Conservation (phyloP, 2,113 vertebrate species). For the Actenoides hombroni region DNA sequence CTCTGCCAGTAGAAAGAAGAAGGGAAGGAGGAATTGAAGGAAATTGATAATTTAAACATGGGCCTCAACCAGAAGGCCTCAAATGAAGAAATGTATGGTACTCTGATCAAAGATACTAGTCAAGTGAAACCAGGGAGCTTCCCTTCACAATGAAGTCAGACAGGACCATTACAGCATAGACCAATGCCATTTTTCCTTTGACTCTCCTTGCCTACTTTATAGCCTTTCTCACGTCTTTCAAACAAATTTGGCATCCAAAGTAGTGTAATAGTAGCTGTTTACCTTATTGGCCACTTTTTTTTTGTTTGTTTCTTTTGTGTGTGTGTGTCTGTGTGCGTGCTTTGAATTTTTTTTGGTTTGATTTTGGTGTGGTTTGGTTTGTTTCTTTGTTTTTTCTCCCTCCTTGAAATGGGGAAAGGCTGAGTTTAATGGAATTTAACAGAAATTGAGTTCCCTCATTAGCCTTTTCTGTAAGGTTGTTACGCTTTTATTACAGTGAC, state of each 20-base stretch:
- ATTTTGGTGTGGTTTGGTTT: no score
- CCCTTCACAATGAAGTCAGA: neutral
- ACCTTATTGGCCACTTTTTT: neutral
- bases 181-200: neutral
- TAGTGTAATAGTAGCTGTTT: neutral
- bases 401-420: neutral
- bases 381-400: neutral
- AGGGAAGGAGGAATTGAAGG: neutral
- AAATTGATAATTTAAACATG: neutral
- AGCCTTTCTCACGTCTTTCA: neutral
- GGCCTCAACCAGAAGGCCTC: neutral
- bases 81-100: neutral
- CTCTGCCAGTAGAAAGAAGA: neutral
- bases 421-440: neutral
- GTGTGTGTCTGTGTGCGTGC: no score
- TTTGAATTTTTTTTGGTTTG: no score
- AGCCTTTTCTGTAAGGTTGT: neutral
- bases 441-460: neutral
- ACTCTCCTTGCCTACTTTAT: neutral
- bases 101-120: neutral
- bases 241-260: neutral
- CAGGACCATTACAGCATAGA: neutral
- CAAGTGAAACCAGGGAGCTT: neutral
- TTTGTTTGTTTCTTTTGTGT: no score
- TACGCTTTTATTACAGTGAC: constrained; percentile 20